Percentiles rank a stretch among this genome's conserved stretches.
Evolutionary conservation across 2,888 invertebrate genomes (phyloP).

Genomic region (Sesia bembeciformis): DNA sequence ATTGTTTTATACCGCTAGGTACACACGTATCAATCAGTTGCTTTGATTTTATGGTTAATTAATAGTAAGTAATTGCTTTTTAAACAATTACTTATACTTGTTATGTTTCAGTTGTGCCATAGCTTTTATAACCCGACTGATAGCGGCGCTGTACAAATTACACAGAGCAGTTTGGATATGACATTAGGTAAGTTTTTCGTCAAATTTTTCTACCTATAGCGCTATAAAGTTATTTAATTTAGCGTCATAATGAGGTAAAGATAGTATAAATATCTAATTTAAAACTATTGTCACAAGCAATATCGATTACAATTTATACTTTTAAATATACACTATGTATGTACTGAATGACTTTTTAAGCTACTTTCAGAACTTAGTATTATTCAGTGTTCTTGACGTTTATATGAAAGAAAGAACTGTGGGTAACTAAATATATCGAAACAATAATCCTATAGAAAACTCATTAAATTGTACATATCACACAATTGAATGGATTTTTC

Average conservation of each 20-base stretch:
- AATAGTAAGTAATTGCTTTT: slow-evolving; percentile 41
- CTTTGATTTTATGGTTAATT: slow-evolving; percentile 56
- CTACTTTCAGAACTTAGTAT: too few species aligned
- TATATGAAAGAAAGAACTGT: too few species aligned
- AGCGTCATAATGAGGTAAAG: too few species aligned
- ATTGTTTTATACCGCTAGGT: slow-evolving; percentile 13
- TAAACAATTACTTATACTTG: slow-evolving; percentile 15
- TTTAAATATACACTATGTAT: not conserved
- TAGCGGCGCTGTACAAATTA: slow-evolving; percentile 88
- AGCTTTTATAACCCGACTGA: slow-evolving; percentile 83
- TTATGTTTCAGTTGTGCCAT: slow-evolving; percentile 66
- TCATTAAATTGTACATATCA: too few species aligned
- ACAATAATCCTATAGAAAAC: too few species aligned
- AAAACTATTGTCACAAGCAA: not conserved
- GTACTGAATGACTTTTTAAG: too few species aligned
- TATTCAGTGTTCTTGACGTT: too few species aligned
- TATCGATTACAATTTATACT: not conserved
- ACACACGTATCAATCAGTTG: slow-evolving; percentile 22
- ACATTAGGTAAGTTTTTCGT: slow-evolving; percentile 80
- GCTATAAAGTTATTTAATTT: not conserved
- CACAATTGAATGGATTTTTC: too few species aligned
- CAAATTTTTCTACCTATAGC: not conserved
- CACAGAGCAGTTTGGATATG: slow-evolving; percentile 87
- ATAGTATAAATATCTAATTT: not conserved
- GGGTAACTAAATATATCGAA: too few species aligned